A percentile compares a stretch with the other conserved stretches of the same genome.
Evolutionary conservation across 2,888 invertebrate genomes (phyloP).

Genomic region (Poecilus cupreus): DNA sequence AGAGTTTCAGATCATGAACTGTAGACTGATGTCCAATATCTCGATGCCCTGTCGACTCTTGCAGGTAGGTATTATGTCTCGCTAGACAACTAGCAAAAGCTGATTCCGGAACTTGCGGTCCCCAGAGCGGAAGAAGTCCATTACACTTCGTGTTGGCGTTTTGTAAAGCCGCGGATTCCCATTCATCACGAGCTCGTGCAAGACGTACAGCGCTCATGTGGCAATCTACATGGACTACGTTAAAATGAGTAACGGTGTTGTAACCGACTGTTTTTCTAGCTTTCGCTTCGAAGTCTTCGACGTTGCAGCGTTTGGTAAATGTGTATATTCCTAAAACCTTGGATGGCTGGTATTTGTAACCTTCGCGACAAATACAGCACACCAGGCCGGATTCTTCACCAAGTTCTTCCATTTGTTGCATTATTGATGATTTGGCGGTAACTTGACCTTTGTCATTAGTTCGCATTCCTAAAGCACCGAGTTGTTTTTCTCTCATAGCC

Average conservation of each 20-base stretch:
- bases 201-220: constrained; percentile 95
- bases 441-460: constrained; percentile 98
- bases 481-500: constrained; percentile 97
- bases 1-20: constrained; percentile 93
- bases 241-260: constrained; percentile 98
- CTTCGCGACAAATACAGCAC: constrained; percentile 98
- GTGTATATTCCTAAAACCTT: constrained; percentile 98
- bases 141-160: constrained; percentile 99
- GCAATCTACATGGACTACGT: constrained; percentile 98
- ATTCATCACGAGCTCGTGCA: constrained; percentile 86
- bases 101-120: constrained; percentile 93
- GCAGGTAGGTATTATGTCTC: constrained; percentile 90
- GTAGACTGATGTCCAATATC: constrained; percentile 88
- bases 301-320: constrained; percentile 94
- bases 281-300: constrained; percentile 94
- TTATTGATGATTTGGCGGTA: constrained; percentile 91
- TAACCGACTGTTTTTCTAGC: constrained; percentile 91
- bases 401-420: constrained; percentile 95
- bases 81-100: constrained; percentile 96
- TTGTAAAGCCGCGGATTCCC: constrained; percentile 98
- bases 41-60: constrained; percentile 83
- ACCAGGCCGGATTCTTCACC: constrained; percentile 96
- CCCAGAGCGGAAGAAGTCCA: constrained; percentile 96
- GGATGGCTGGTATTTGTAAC: constrained; percentile 95
- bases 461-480: constrained; percentile 95